A percentile compares a stretch with the other conserved stretches of the same genome.
phyloP scores from a whole-genome alignment of 1,140 invertebrate species.

The Marisa cornuarietis region DNA sequence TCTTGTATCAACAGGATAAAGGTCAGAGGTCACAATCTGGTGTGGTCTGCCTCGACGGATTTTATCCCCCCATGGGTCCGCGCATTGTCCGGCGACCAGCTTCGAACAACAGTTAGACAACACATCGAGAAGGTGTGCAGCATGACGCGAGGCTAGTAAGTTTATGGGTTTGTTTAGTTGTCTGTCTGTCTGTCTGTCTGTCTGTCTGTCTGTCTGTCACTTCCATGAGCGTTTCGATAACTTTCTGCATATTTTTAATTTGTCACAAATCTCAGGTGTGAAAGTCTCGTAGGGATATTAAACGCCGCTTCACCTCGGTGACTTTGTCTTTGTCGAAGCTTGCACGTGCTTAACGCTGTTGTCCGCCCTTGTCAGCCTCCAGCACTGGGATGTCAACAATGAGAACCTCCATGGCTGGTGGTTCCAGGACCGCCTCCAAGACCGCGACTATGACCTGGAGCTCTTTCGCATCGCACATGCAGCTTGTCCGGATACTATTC shows the following conservation, averaged over 20 bases:
- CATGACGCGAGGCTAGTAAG: constrained; percentile 47
- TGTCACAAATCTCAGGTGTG: neutral
- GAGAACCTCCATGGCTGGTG: constrained; percentile 45
- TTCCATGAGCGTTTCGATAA: neutral
- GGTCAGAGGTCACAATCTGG: constrained; percentile 50
- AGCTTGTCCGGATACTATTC: constrained; percentile 33
- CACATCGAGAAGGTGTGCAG: constrained; percentile 36
- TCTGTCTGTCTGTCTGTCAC: neutral
- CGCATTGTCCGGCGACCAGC: constrained; percentile 22
- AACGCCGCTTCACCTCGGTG: neutral
- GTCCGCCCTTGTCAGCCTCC: neutral
- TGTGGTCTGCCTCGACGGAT: constrained; percentile 37
- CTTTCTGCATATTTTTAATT: neutral
- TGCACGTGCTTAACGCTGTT: no score
- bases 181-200: neutral
- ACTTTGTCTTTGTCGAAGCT: neutral
- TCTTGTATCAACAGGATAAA: constrained; percentile 32
- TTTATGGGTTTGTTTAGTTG: neutral
- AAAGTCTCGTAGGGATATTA: no score
- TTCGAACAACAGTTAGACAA: constrained; percentile 34
- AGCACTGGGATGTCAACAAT: constrained; percentile 56
- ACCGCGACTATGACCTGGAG: constrained; percentile 38
- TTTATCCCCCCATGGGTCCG: constrained; percentile 40
- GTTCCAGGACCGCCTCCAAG: constrained; percentile 36
- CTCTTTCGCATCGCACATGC: constrained; percentile 47